Conservation (phyloP, 37 sponge, comb jelly and placozoan species). For the Aphrocallistes beatrix region DNA sequence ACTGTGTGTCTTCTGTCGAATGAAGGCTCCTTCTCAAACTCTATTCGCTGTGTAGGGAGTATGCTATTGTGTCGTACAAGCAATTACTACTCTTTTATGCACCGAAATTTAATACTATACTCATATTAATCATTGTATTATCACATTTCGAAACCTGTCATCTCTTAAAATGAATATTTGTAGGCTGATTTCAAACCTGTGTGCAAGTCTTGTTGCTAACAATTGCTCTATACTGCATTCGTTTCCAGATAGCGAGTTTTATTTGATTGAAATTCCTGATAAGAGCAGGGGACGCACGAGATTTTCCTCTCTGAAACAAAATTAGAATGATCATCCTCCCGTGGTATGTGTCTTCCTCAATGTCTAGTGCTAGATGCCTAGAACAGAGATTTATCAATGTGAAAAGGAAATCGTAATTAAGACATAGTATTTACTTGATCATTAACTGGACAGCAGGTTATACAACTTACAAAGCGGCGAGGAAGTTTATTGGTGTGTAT, state of each 20-base stretch:
- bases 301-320: neutral
- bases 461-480: neutral
- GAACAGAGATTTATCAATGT: no score
- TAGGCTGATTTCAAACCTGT: neutral
- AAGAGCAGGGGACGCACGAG: no score
- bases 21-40: neutral
- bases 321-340: neutral
- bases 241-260: neutral
- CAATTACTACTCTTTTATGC: neutral
- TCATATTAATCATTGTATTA: no score
- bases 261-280: neutral
- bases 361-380: neutral
- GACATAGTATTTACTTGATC: no score
- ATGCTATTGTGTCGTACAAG: no score
- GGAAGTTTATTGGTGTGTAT: neutral
- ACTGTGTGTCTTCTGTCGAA: neutral
- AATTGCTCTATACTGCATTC: neutral
- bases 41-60: neutral
- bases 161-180: neutral
- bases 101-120: no score
- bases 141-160: neutral
- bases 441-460: no score
- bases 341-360: neutral
- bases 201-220: neutral
- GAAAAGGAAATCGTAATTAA: no score